phyloP scores from a whole-genome alignment of 1,140 invertebrate genomes.

The Leptopilina boulardi region DNA sequence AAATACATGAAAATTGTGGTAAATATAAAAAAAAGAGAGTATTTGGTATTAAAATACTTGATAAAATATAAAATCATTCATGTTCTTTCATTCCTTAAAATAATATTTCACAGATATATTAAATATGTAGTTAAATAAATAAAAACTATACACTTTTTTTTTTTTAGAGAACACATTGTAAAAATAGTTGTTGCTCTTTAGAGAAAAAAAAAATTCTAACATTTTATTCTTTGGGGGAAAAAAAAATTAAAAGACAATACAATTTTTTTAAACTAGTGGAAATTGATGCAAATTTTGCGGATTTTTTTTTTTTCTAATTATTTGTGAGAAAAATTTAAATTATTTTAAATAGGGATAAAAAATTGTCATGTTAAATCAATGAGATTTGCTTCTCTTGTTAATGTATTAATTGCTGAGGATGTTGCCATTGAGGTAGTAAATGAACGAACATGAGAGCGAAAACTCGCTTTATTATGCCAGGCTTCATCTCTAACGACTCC shows the following conservation, averaged over 20 bases:
- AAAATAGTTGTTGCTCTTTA: too few species aligned
- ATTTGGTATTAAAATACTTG: conserved; percentile 51
- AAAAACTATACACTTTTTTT: not conserved
- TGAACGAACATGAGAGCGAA: conserved; percentile 69
- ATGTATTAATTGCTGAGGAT: conserved; percentile 54
- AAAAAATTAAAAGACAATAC: too few species aligned
- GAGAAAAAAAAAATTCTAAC: too few species aligned
- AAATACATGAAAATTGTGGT: not conserved
- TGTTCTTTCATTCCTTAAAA: not conserved
- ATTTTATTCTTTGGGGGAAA: too few species aligned
- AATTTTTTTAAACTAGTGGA: not conserved
- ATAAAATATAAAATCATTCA: conserved; percentile 35
- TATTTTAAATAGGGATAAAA: conserved; percentile 25
- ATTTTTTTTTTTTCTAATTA: not conserved
- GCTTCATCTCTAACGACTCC: conserved; percentile 73
- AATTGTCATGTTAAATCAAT: conserved; percentile 61
- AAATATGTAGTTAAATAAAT: conserved; percentile 19
- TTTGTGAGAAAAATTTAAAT: not conserved
- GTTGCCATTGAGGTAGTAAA: conserved; percentile 59
- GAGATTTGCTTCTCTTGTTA: conserved; percentile 66
- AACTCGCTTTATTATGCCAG: conserved; percentile 65
- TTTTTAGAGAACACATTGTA: too few species aligned
- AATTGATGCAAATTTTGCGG: not conserved
- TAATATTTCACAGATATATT: not conserved
- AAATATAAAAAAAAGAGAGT: conserved; percentile 38